Evolutionary conservation across 2,888 invertebrate species (phyloP), one percentile per base, ranked within the genome.

Genomic region (Phortica okadai): DNA sequence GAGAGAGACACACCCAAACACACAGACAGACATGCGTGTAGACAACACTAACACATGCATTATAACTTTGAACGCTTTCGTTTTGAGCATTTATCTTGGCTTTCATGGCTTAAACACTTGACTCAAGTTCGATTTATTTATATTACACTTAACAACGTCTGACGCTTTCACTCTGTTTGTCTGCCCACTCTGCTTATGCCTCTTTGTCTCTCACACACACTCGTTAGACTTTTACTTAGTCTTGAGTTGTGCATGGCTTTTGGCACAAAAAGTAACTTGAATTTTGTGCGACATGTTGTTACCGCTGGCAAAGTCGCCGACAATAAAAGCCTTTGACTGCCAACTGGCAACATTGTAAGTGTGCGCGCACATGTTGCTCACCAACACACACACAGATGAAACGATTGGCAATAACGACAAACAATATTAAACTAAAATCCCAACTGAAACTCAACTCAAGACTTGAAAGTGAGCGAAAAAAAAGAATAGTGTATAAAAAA

Each of bases 51-150:
- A 74, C 25, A 58, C 16, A 11, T 14, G 33, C 33, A 33, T 33
- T 1, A 33, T 4, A 4, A 33, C 33, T 33, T 33, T 33, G 33
- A 33, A 33, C 4, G 33, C 33, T 33, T 33, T 33, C 33, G 33
- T 33, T 54, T 77, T 76, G 74, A 73, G 75, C 73, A 72, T 77
- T 81, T 79, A 78, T 78, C 85, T 81, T 79, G 82, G 82, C 82
- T 82, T 84, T 79, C 78, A 82, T 82, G 86, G 88, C 89, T 89
- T 89, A 88, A 88, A 83, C 88, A 88, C 87, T 89, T 84, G 81
- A 81, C 82, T 84, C 89, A 82, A 85, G 78, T 83, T 86, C 86
- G 82, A 87, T 86, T 82, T 86, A 86, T 85, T 85, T 86, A 82
- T 83, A 84, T 86, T 83, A 82, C 84, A 84, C 83, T 87, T 80